Evolutionary conservation across 35 echinoderm and acorn worm genomes (phyloP).

Genomic region (Lytechinus variegatus): DNA sequence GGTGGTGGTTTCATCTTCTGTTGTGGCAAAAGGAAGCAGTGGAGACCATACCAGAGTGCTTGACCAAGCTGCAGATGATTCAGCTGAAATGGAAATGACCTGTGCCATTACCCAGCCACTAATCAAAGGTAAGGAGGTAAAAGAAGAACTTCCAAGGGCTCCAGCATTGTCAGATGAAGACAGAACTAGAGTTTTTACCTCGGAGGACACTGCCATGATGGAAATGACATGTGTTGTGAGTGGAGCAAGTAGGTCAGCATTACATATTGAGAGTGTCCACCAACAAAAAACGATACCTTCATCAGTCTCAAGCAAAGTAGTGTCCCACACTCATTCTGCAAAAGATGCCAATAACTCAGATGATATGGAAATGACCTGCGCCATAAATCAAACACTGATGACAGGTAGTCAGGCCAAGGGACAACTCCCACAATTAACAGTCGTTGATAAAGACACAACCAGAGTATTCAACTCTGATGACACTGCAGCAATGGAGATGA

Average conservation of each 20-base stretch:
- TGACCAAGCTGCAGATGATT: slow-evolving; percentile 26
- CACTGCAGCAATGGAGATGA: slow-evolving; percentile 22
- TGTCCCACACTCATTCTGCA: background rate
- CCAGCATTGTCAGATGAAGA: slow-evolving; percentile 2
- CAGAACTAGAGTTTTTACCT: slow-evolving; percentile 37
- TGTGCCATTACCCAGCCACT: background rate
- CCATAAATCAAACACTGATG: background rate
- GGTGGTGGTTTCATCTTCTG: background rate
- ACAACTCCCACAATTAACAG: background rate
- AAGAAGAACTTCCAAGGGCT: background rate
- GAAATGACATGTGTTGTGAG: slow-evolving; percentile 44
- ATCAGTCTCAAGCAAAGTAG: background rate
- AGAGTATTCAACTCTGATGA: slow-evolving; percentile 38
- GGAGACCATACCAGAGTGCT: slow-evolving; percentile 35
- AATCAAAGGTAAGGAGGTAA: background rate
- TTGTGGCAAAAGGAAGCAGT: background rate
- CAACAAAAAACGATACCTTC: background rate
- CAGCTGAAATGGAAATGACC: slow-evolving; percentile 34
- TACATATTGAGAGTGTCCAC: background rate
- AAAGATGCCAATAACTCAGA: background rate
- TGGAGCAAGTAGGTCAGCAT: slow-evolving; percentile 1
- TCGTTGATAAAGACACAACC: background rate
- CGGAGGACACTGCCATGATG: slow-evolving; percentile 59
- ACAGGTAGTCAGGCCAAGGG: background rate
- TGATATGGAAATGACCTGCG: slow-evolving; percentile 68